These are phyloP conservation scores for Syrmaticus mikado DNA, from an alignment of 2,113 vertebrate species.

Conservation along the genomic window DNA sequence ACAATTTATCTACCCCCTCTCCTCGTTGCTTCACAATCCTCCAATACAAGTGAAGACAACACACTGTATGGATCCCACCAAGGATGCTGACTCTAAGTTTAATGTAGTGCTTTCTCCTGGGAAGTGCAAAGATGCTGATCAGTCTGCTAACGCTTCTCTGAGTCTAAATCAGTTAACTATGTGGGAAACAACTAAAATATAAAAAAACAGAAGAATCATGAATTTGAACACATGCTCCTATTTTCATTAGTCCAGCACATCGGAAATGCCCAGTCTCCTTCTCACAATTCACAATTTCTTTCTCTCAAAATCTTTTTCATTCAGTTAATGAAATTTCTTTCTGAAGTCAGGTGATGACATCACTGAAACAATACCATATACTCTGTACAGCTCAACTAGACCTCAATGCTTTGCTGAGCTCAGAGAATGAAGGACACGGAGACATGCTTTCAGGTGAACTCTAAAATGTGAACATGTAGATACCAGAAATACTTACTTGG, in stretches of 20 bases:
- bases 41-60: neutral
- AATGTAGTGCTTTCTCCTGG: neutral
- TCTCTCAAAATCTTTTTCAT: neutral
- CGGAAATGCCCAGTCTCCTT: neutral
- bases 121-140: neutral
- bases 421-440: neutral
- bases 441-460: neutral
- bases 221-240: neutral
- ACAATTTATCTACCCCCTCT: neutral
- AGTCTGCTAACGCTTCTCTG: neutral
- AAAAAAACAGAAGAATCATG: neutral
- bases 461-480: neutral
- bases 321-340: neutral
- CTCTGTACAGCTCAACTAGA: neutral
- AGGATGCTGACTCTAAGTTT: neutral
- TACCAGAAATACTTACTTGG: slow-evolving; percentile 81
- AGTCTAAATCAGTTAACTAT: neutral
- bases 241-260: neutral
- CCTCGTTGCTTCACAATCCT: neutral
- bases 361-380: neutral
- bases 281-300: neutral
- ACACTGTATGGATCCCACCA: neutral
- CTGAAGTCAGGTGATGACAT: neutral
- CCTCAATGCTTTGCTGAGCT: neutral
- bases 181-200: neutral